These are phyloP conservation scores for Dryadula phaetusa DNA, from an alignment of 2,888 invertebrate species.

Conservation along the genomic window DNA sequence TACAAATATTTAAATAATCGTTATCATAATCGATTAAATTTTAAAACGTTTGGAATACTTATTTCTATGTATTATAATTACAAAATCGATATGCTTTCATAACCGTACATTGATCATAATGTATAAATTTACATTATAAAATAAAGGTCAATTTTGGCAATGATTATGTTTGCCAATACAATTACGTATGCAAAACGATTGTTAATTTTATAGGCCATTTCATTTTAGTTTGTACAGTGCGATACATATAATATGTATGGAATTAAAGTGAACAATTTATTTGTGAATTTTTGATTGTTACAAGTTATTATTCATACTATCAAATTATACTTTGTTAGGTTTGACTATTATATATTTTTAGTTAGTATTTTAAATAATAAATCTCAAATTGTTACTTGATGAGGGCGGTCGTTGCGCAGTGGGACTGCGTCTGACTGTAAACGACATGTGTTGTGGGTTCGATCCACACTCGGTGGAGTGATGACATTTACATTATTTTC, in stretches of 20 bases:
- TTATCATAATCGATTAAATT: background rate
- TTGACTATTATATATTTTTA: no score
- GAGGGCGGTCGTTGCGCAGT: no score
- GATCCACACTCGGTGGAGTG: no score
- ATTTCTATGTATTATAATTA: background rate
- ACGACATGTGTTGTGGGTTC: no score
- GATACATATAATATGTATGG: no score
- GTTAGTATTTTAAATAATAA: no score
- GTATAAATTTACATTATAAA: slow-evolving; percentile 1
- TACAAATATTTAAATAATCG: background rate
- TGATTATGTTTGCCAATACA: slow-evolving; percentile 2
- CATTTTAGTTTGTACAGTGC: background rate
- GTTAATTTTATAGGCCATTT: slow-evolving; percentile 16
- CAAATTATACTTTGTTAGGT: no score
- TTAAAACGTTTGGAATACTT: background rate
- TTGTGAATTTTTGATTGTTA: background rate
- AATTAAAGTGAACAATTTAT: background rate
- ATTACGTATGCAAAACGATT: slow-evolving; percentile 25
- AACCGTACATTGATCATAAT: background rate
- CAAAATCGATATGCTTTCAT: background rate
- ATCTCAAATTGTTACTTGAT: no score
- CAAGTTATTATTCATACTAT: no score
- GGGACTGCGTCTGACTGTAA: no score
- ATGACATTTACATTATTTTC: no score
- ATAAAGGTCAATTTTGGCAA: slow-evolving; percentile 2